Evolutionary conservation across 2,888 invertebrate species (phyloP), one percentile per base, ranked within the genome.

Genomic region (Drosophila formosana): DNA sequence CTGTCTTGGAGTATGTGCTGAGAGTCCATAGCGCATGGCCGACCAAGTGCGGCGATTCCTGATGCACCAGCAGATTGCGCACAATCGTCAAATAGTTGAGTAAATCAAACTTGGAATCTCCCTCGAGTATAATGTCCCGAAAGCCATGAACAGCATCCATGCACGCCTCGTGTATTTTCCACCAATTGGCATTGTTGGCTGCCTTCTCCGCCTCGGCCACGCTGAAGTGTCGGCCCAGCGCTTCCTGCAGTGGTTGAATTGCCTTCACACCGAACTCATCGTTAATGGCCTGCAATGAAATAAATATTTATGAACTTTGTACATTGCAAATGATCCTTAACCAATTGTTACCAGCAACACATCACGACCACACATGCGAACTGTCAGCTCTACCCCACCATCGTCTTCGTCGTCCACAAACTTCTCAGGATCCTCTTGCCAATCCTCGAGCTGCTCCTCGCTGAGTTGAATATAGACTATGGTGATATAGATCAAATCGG

Each of bases 391-490:
- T 67, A 93, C 94, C 0, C 94, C 94, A 45, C 93, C 93, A 68
- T 95, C 94, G 83, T 95, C 95, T 82, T 95, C 95, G 83, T 95
- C 95, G 78, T 95, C 95, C 5, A 95, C 94, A 92, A 95, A 95
- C 82, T 94, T 94, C 84, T 95, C 95, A 0, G 95, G 94, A 91
- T 94, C 94, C 23, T 93, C 93, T 45, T 93, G 93, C 95, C 95
- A 96, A 41, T 93, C 89, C 68, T 94, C 93, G 43, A 94, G 93
- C 92, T 95, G 95, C 70, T 95, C 95, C 73, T 95, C 94, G 0
- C 95, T 95, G 62, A 96, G 95, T 92, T 95, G 95, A 93, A 95
- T 95, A 80, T 95, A 96, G 18, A 95, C 93, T 55, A 95, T 93
- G 50, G 95, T 92, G 69, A 95, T 95, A 82, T 95, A 95, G 64